Percentiles rank a stretch among this genome's conserved stretches.
Evolutionary conservation across 1,140 invertebrate species (phyloP).

Genomic region (Anagrus nilaparvatae): DNA sequence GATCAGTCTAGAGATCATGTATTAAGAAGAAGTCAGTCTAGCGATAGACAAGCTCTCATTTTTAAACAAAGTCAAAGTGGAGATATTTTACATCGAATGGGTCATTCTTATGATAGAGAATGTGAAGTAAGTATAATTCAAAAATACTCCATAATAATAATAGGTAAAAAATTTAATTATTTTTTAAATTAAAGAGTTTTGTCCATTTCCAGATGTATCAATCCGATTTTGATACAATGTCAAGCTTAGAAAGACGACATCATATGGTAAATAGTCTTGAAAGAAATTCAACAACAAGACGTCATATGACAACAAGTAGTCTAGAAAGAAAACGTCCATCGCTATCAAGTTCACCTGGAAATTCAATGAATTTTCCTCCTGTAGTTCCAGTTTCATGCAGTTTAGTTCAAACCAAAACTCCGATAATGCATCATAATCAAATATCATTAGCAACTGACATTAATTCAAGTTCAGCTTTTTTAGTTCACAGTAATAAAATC

Average conservation of each 20-base stretch:
- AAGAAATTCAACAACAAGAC: slow-evolving; percentile 34
- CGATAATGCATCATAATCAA: slow-evolving; percentile 35
- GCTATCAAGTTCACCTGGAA: slow-evolving; percentile 25
- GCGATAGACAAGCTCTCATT: slow-evolving; percentile 29
- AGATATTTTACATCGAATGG: slow-evolving; percentile 36
- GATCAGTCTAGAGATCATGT: slow-evolving; percentile 39
- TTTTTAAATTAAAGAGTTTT: slow-evolving; percentile 18
- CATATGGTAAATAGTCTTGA: slow-evolving; percentile 40
- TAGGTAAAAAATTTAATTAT: slow-evolving; percentile 9
- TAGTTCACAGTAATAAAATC: slow-evolving; percentile 25
- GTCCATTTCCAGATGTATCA: slow-evolving; percentile 19
- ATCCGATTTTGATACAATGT: slow-evolving; percentile 23
- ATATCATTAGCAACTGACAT: slow-evolving; percentile 23
- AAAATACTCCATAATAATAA: not conserved
- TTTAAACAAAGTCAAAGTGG: slow-evolving; percentile 40
- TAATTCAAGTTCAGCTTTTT: slow-evolving; percentile 26
- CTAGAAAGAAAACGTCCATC: slow-evolving; percentile 37
- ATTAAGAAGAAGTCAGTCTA: slow-evolving; percentile 36
- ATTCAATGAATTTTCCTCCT: slow-evolving; percentile 35
- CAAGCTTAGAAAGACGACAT: slow-evolving; percentile 36
- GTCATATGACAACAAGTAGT: slow-evolving; percentile 37
- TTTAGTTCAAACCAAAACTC: slow-evolving; percentile 34
- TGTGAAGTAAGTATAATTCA: slow-evolving; percentile 25
- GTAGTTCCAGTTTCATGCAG: slow-evolving; percentile 38
- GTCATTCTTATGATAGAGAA: slow-evolving; percentile 33